Conservation (phyloP, 1,140 invertebrate species). For the Hormaphis cornu region DNA sequence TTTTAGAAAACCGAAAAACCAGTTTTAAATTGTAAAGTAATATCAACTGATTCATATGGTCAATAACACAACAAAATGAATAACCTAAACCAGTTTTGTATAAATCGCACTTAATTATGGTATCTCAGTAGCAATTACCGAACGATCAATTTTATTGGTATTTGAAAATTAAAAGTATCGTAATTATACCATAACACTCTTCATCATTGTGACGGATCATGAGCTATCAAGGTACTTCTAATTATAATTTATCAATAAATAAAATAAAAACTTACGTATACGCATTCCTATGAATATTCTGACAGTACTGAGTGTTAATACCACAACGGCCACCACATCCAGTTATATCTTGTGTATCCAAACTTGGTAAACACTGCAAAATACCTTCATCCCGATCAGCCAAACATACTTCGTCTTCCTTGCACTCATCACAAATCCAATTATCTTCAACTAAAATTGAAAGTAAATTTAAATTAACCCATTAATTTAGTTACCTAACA, state of each 20-base stretch:
- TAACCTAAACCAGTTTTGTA: slow-evolving; percentile 22
- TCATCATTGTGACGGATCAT: too few species aligned
- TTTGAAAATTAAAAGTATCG: not conserved
- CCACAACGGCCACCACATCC: slow-evolving; percentile 65
- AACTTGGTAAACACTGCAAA: slow-evolving; percentile 50
- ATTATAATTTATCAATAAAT: slow-evolving; percentile 15
- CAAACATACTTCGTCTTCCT: slow-evolving; percentile 54
- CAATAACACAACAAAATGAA: too few species aligned
- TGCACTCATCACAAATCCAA: slow-evolving; percentile 44
- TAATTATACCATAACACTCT: too few species aligned
- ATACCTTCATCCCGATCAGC: slow-evolving; percentile 51
- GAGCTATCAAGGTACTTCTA: too few species aligned
- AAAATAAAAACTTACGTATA: slow-evolving; percentile 43
- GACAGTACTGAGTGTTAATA: slow-evolving; percentile 60
- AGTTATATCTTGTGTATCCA: slow-evolving; percentile 55
- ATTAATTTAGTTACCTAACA: too few species aligned
- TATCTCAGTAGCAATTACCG: slow-evolving; percentile 14
- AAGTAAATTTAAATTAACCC: not conserved
- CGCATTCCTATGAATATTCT: slow-evolving; percentile 51
- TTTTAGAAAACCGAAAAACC: slow-evolving; percentile 10
- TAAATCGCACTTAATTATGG: slow-evolving; percentile 25
- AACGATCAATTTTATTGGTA: not conserved
- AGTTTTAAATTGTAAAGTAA: too few species aligned
- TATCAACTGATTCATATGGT: too few species aligned
- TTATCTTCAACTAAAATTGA: slow-evolving; percentile 28